A percentile compares a stretch with the other conserved stretches of the same genome.
These are phyloP conservation scores for Drosophila fungiperda DNA, from an alignment of 2,888 invertebrate genomes.

Conservation along the genomic window DNA sequence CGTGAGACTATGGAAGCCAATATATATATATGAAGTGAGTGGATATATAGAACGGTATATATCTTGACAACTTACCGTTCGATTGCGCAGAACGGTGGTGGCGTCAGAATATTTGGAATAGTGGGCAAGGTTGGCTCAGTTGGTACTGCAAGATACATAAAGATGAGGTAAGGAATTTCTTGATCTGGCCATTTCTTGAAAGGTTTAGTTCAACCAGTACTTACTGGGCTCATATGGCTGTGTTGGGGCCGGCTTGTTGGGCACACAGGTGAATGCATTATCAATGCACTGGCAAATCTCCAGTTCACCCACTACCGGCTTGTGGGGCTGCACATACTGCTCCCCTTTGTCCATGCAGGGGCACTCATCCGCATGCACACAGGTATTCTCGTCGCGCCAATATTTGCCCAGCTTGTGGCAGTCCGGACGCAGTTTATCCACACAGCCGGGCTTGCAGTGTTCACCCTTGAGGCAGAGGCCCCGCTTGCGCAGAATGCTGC, in stretches of 20 bases:
- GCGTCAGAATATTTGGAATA: constrained; percentile 82
- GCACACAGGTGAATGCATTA: constrained; percentile 89
- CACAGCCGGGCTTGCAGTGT: constrained; percentile 82
- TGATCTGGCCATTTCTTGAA: background rate
- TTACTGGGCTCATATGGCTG: constrained; percentile 44
- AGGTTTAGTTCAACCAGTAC: background rate
- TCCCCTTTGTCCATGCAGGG: constrained; percentile 90
- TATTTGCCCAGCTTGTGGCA: constrained; percentile 87
- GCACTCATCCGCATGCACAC: constrained; percentile 91
- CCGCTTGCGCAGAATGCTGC: constrained; percentile 79
- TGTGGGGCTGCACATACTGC: constrained; percentile 90
- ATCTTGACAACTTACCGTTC: constrained; percentile 77
- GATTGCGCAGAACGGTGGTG: constrained; percentile 85
- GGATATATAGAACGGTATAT: background rate
- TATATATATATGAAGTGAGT: background rate
- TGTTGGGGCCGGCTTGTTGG: constrained; percentile 60
- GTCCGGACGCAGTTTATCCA: constrained; percentile 81
- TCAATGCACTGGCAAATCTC: constrained; percentile 92
- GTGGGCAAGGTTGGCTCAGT: constrained; percentile 34
- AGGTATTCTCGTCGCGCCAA: constrained; percentile 91
- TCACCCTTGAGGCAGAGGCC: constrained; percentile 82
- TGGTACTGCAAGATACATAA: constrained; percentile 13
- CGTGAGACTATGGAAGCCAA: constrained; percentile 63
- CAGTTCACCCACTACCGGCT: constrained; percentile 87
- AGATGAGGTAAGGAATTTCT: background rate